Evolutionary conservation across 2,888 invertebrate genomes (phyloP).

Genomic region (Parnassius orleans): DNA sequence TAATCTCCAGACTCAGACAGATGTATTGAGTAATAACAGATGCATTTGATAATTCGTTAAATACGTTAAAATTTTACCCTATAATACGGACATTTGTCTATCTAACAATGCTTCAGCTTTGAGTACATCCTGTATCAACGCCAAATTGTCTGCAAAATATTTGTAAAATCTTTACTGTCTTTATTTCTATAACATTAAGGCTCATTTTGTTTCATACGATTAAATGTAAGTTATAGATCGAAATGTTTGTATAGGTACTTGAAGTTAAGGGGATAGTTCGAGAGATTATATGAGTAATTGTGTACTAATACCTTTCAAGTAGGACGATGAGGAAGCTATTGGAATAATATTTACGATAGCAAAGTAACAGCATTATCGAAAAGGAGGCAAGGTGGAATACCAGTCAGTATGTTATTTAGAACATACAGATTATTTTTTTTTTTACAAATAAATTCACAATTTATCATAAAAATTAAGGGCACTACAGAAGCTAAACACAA

Average conservation of each 20-base stretch:
- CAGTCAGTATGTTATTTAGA: too few species aligned
- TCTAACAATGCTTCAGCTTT: conserved; percentile 53
- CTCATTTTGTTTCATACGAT: conserved; percentile 35
- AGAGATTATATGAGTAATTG: conserved; percentile 71
- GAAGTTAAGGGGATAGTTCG: conserved; percentile 64
- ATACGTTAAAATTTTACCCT: conserved; percentile 7
- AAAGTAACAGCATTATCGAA: background rate
- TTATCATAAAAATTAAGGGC: too few species aligned
- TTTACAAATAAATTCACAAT: too few species aligned
- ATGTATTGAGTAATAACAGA: conserved; percentile 6
- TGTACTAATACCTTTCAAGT: conserved; percentile 64
- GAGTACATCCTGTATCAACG: conserved; percentile 58
- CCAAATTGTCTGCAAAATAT: conserved; percentile 33
- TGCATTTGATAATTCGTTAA: conserved; percentile 9
- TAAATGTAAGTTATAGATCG: conserved; percentile 30
- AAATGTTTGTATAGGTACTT: conserved; percentile 60
- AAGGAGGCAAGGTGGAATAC: background rate
- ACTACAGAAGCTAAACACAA: too few species aligned
- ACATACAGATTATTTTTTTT: too few species aligned
- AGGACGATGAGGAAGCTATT: conserved; percentile 39
- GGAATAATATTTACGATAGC: conserved; percentile 18
- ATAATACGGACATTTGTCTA: conserved; percentile 52
- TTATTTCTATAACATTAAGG: conserved; percentile 29
- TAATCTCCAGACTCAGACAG: background rate
- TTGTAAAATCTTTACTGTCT: conserved; percentile 19